Percentiles rank a stretch among this genome's conserved stretches.
Conservation (phyloP, 1,140 invertebrate species). For the Trichonephila clavata region DNA sequence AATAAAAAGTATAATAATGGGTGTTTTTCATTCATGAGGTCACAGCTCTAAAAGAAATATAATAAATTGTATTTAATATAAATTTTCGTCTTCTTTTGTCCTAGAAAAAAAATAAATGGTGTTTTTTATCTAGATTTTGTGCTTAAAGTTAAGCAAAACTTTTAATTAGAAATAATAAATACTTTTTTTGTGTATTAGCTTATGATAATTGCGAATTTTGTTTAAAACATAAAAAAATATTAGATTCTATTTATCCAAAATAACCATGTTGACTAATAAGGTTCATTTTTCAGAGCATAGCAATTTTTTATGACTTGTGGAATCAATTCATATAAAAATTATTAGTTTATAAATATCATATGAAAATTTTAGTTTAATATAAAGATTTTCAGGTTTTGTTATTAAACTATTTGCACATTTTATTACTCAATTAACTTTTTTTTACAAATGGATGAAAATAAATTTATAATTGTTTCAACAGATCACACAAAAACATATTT, state of each 20-base stretch:
- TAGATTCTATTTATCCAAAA: background rate
- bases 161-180: background rate
- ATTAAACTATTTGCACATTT: too few species aligned
- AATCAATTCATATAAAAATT: too few species aligned
- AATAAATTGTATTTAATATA: background rate
- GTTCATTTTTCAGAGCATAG: too few species aligned
- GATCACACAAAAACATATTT: too few species aligned
- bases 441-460: too few species aligned
- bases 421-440: too few species aligned
- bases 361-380: too few species aligned
- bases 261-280: background rate
- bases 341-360: too few species aligned
- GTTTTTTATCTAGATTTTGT: background rate
- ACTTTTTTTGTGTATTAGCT: background rate
- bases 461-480: too few species aligned
- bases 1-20: background rate
- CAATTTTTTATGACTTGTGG: too few species aligned
- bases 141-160: background rate
- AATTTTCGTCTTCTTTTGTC: background rate
- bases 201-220: background rate
- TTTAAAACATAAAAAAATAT: background rate
- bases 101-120: background rate
- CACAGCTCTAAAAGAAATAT: background rate
- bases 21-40: background rate
- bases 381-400: too few species aligned